These are phyloP conservation scores for Lasioglossum zephyrum DNA, from an alignment of 2,888 invertebrate species.

Conservation along the genomic window DNA sequence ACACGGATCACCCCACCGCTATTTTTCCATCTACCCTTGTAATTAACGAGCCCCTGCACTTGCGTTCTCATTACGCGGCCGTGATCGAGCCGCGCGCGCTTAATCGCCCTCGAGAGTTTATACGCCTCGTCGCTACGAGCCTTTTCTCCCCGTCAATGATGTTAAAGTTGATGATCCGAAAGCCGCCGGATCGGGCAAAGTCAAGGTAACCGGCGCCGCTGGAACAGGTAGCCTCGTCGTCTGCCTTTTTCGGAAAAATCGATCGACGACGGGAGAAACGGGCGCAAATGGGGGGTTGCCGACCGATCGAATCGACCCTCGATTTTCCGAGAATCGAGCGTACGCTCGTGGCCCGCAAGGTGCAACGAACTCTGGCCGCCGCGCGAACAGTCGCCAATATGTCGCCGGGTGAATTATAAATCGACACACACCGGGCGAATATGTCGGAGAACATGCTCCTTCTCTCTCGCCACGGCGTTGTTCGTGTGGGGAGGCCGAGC, in stretches of 20 bases:
- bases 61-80: background rate
- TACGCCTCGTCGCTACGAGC: constrained; percentile 14
- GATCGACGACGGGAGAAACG: background rate
- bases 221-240: background rate
- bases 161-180: constrained; percentile 6
- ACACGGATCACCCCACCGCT: background rate
- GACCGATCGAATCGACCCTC: constrained; percentile 8
- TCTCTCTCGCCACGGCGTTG: constrained; percentile 9
- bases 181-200: constrained; percentile 2
- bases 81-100: constrained; percentile 4
- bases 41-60: constrained; percentile 31
- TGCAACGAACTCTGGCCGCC: constrained; percentile 62
- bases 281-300: background rate
- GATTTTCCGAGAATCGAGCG: constrained; percentile 1
- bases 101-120: constrained; percentile 23
- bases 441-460: constrained; percentile 52
- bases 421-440: constrained; percentile 59
- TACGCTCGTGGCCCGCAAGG: constrained; percentile 22
- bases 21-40: constrained; percentile 21
- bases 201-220: constrained; percentile 2
- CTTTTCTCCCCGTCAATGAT: background rate
- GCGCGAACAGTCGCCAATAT: constrained; percentile 53
- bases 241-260: constrained; percentile 1
- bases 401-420: constrained; percentile 74
- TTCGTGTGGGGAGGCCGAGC: constrained; percentile 41